phyloP scores from a whole-genome alignment of 30 jellyfish, hydroid and myxozoan species.

The Pseudorhiza aurosa region DNA sequence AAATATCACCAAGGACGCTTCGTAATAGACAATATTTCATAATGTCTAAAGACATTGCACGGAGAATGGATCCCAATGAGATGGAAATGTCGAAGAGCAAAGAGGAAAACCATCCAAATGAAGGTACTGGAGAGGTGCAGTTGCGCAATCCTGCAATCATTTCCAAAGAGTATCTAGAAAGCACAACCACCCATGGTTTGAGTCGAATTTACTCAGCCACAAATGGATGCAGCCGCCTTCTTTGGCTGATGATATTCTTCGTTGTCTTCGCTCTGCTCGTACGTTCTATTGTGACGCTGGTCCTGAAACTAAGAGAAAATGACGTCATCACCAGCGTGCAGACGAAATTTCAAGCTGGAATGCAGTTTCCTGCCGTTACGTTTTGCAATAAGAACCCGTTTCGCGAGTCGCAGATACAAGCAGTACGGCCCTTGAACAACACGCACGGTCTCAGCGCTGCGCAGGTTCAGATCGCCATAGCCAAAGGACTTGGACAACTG shows the following conservation, averaged over 20 bases:
- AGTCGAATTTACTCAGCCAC: conserved; percentile 28
- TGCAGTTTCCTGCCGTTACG: conserved; percentile 53
- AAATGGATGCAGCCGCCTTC: background rate
- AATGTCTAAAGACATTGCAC: no score
- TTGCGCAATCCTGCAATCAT: background rate
- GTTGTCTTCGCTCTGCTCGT: conserved; percentile 12
- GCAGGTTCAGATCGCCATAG: background rate
- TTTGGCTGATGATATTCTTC: conserved; percentile 24
- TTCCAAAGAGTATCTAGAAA: background rate
- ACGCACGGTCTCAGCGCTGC: background rate
- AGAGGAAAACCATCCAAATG: no score
- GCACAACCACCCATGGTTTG: conserved; percentile 51
- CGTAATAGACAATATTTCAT: no score
- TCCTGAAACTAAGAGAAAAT: background rate
- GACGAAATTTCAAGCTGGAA: background rate
- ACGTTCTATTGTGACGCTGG: background rate
- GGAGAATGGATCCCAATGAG: no score
- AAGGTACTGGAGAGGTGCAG: no score
- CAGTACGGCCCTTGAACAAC: background rate
- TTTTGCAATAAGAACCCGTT: conserved; percentile 29
- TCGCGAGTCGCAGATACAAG: background rate
- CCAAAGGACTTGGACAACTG: no score
- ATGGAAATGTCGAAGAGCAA: no score
- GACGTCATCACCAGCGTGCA: background rate
- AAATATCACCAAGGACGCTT: no score